Evolutionary conservation across 2,113 vertebrate species (phyloP).

Genomic region (Tachysurus fulvidraco): DNA sequence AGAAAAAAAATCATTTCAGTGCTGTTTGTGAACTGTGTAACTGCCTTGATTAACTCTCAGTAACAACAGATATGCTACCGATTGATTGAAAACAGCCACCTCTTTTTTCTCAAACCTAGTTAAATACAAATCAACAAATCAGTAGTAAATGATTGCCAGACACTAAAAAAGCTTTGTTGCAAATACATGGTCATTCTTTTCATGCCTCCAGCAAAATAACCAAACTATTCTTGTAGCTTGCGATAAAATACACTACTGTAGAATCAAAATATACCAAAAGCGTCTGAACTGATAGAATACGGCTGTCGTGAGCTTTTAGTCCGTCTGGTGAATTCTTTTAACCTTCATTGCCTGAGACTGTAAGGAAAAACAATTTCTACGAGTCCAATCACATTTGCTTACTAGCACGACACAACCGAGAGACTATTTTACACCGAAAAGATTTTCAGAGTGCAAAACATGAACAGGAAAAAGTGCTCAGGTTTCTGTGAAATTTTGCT

Average conservation of each 20-base stretch:
- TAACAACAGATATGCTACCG: neutral
- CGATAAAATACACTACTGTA: neutral
- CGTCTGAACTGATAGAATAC: neutral
- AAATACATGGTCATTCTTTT: neutral
- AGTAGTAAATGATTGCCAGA: neutral
- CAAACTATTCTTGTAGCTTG: neutral
- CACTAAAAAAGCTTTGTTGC: neutral
- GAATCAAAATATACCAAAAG: no score
- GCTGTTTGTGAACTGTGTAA: neutral
- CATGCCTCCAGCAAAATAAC: neutral
- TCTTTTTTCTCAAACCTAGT: neutral
- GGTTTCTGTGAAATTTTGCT: neutral
- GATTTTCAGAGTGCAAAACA: neutral
- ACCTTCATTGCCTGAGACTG: neutral
- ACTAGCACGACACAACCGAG: neutral
- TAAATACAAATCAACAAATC: neutral
- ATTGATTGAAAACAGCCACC: neutral
- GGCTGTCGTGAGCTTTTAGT: neutral
- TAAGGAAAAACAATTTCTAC: neutral
- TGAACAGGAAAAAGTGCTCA: neutral
- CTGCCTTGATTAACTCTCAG: neutral
- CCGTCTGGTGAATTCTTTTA: neutral
- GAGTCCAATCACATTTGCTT: neutral
- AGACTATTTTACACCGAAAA: neutral
- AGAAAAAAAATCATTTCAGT: neutral